Evolutionary conservation across 2,113 vertebrate species (phyloP).

Genomic region (Engystomops pustulosus): DNA sequence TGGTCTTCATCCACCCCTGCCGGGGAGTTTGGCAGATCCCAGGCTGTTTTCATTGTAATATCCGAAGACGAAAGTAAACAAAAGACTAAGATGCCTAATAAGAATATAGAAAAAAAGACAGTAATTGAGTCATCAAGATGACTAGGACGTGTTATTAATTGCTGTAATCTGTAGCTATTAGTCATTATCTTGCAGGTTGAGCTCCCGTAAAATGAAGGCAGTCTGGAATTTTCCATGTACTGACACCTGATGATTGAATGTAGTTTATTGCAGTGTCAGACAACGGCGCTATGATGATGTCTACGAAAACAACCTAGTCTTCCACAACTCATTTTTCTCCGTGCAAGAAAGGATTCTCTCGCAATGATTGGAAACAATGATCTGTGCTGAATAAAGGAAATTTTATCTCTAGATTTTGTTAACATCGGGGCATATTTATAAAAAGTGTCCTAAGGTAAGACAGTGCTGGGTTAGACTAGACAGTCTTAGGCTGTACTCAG

Average conservation of each 20-base stretch:
- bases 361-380: background rate
- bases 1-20: no score
- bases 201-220: background rate
- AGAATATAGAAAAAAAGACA: background rate
- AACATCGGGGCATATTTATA: no score
- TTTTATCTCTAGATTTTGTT: background rate
- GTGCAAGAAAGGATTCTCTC: background rate
- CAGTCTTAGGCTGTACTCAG: no score
- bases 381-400: background rate
- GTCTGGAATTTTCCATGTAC: background rate
- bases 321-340: background rate
- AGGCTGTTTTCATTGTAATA: no score
- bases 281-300: background rate
- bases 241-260: conserved; percentile 4
- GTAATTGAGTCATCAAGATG: background rate
- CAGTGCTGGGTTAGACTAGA: no score
- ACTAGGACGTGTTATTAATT: background rate
- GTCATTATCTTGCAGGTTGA: background rate
- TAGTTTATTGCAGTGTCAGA: background rate
- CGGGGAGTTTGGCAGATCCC: no score
- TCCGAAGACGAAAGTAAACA: background rate
- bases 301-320: background rate
- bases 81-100: background rate
- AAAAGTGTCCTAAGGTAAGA: no score
- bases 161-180: background rate